These are phyloP conservation scores for Drosophila virilis DNA, from an alignment of 1,140 invertebrate species.

Conservation along the genomic window DNA sequence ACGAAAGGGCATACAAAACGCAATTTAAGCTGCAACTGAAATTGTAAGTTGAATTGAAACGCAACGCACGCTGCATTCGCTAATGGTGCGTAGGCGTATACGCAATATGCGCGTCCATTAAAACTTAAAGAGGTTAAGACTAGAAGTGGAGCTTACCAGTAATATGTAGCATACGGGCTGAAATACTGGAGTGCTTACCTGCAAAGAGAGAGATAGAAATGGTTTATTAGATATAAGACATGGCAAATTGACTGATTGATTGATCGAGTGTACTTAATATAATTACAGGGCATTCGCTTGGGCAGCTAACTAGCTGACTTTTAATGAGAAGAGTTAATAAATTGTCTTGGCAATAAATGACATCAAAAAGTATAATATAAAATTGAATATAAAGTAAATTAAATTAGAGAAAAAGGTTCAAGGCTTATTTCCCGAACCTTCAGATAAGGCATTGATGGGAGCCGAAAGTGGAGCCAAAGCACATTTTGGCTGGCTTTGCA, in stretches of 20 bases:
- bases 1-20: neutral
- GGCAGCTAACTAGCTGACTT: neutral
- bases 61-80: constrained; percentile 33
- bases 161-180: neutral
- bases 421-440: too few species aligned
- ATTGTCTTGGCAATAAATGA: too few species aligned
- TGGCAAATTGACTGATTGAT: neutral
- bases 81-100: constrained; percentile 68
- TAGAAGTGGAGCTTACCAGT: constrained; percentile 1
- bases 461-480: too few species aligned
- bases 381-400: too few species aligned
- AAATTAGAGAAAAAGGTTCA: too few species aligned
- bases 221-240: neutral
- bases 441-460: too few species aligned
- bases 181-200: constrained; percentile 17
- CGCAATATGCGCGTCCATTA: constrained; percentile 59
- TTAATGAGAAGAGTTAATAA: too few species aligned
- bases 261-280: neutral
- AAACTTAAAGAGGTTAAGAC: constrained; percentile 49
- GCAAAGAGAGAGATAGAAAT: constrained; percentile 13
- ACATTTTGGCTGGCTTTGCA: too few species aligned
- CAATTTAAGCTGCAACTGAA: constrained; percentile 16
- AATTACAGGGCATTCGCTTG: neutral
- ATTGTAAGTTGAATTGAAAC: constrained; percentile 13
- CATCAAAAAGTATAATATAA: too few species aligned